Conservation (phyloP, 2,113 vertebrate species). For the Muntiacus reevesi region DNA sequence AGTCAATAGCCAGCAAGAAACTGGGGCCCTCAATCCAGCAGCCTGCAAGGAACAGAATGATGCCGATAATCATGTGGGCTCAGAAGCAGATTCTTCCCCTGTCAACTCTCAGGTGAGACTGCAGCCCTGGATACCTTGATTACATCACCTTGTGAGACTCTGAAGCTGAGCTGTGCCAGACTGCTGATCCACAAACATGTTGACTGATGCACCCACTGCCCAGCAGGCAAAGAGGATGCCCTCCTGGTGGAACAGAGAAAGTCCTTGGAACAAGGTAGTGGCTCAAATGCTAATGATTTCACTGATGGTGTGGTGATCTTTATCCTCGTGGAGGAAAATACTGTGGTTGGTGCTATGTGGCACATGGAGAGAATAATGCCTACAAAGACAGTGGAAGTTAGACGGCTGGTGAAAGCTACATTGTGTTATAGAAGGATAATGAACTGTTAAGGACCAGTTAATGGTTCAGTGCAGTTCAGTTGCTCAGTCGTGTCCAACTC, state of each 20-base stretch:
- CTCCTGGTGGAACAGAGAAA: not conserved
- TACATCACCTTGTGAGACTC: not conserved
- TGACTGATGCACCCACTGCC: not conserved
- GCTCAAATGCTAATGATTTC: not conserved
- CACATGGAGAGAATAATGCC: not conserved
- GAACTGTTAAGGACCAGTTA: not conserved
- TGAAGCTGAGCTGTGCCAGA: not conserved
- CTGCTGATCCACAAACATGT: not conserved
- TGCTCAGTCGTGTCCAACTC: not conserved
- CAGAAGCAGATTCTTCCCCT: not conserved
- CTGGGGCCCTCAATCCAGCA: not conserved
- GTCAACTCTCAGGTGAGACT: not conserved
- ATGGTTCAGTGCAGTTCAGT: not conserved
- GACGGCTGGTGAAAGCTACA: not conserved
- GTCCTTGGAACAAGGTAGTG: not conserved
- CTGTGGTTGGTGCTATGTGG: not conserved
- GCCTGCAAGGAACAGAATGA: not conserved
- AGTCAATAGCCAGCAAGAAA: not conserved
- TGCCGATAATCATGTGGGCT: not conserved
- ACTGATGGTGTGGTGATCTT: not conserved
- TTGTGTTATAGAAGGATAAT: not conserved
- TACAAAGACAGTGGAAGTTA: not conserved
- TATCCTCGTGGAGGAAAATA: not conserved
- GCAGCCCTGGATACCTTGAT: not conserved
- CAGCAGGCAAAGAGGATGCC: not conserved